Percentiles rank a stretch among this genome's conserved stretches.
Evolutionary conservation across 2,888 invertebrate genomes (phyloP).

Genomic region (Pseudococcus jackbeardsleyi): DNA sequence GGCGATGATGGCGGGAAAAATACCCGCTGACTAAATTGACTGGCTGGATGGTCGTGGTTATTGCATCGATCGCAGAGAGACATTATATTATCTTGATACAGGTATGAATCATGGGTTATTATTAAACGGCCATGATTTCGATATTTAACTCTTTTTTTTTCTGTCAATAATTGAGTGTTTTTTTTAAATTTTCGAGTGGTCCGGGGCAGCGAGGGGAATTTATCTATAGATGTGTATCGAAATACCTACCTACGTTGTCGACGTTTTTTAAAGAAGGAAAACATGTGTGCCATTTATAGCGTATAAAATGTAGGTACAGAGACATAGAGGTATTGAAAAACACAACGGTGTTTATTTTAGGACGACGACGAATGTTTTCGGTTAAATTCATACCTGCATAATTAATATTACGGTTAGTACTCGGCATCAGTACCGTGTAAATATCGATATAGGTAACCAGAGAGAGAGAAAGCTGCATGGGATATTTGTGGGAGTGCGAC

Average conservation of each 20-base stretch:
- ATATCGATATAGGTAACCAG: no score
- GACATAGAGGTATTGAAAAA: background rate
- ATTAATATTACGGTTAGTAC: constrained; percentile 5
- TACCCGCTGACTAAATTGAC: background rate
- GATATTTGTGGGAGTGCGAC: background rate
- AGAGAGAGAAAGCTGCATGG: background rate
- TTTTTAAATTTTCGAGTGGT: no score
- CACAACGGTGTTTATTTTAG: constrained; percentile 26
- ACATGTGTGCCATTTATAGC: background rate
- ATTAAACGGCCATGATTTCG: no score
- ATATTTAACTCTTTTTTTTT: no score
- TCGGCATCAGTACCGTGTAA: no score
- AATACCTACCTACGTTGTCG: no score
- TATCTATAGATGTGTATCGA: no score
- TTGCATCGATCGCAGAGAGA: background rate
- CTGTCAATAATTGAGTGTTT: no score
- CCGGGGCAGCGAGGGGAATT: no score
- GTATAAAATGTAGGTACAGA: background rate
- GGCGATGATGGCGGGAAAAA: constrained; percentile 1
- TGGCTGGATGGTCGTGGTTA: background rate
- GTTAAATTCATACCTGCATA: constrained; percentile 18
- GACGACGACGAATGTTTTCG: constrained; percentile 32
- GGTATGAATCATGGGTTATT: no score
- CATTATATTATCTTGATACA: no score
- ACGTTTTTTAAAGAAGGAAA: no score